Base-by-base conservation (phyloP, 2,113 vertebrate genomes). In the Neodon shergylaensis region DNA sequence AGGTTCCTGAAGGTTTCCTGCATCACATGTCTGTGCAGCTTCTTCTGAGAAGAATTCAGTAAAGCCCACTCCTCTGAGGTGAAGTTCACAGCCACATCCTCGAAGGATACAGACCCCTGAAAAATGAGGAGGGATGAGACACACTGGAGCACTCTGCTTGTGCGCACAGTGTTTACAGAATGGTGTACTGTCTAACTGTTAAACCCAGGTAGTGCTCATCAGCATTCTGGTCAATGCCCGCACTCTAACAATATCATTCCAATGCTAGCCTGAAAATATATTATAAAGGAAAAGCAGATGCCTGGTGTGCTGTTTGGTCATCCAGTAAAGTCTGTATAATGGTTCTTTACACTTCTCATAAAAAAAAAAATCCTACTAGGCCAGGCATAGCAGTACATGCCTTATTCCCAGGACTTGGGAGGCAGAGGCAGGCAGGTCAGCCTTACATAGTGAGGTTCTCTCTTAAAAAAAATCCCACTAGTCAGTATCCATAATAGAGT, bases 1-100 rank as follows among this genome's bases (percentile, higher is more conserved):
- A 89, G 39, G 58, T 90, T 90, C 88, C 73, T 65, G 54, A 44
- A 90, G 31, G 73, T 42, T 8, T 88, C 86, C 49, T 74, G 86
- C 86, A 88, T 88, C n/a, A 88, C 86, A 58, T 88, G 49, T 88
- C n/a, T 88, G 86, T 88, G 70, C 2, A 88, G 68, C 49, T 49
- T 88, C 52, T 88, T 88, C 33, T 88, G 86, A 52, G 70, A 74
- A 88, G n/a, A 42, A 88, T 58, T 19, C 49, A 88, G 70, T 72
- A 88, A 74, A 74, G 86, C 49, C 86, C 86, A 88, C 33, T 88
- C 86, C 70, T 88, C 86, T 21, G 49, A 5, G 13, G 70, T 88
- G 26, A 88, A 88, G 49, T 31, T 74, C 87, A 88, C 70, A 61
- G 52, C 70, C 70, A 88, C 87, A 33, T 74, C 70, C 70, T 88